Evolutionary conservation across 1,140 invertebrate species (phyloP).

Genomic region (Copidosoma floridanum): DNA sequence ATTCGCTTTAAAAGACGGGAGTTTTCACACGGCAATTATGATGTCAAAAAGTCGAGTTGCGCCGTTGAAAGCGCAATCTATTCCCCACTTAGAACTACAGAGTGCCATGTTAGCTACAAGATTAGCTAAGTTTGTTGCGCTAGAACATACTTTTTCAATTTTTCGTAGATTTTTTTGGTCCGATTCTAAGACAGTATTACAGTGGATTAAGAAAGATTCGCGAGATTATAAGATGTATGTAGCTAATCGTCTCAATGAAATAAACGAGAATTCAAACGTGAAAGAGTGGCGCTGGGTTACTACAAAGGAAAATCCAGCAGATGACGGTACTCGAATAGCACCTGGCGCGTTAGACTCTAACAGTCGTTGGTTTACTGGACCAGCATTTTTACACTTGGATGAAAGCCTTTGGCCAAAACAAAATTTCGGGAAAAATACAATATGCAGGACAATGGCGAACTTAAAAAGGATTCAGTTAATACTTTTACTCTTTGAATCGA

Average conservation of each 20-base stretch:
- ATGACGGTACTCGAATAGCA: not conserved
- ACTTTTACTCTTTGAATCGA: too few species aligned
- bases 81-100: constrained; percentile 31
- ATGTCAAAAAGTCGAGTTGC: constrained; percentile 4
- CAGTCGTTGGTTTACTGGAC: not conserved
- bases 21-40: not conserved
- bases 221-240: not conserved
- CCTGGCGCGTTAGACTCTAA: not conserved
- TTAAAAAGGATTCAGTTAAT: too few species aligned
- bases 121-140: not conserved
- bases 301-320: not conserved
- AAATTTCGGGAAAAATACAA: too few species aligned
- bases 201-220: not conserved
- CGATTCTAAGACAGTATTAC: constrained; percentile 12
- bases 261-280: not conserved
- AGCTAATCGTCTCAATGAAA: not conserved
- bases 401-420: not conserved
- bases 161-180: constrained; percentile 2
- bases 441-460: too few species aligned
- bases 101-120: constrained; percentile 9
- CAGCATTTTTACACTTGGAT: not conserved
- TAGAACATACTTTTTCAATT: not conserved
- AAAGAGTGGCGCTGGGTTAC: not conserved
- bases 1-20: not conserved
- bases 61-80: constrained; percentile 25